A percentile compares a stretch with the other conserved stretches of the same genome.
These are phyloP conservation scores for Opisthocomus hoazin DNA, from an alignment of 2,113 vertebrate genomes.

Conservation along the genomic window DNA sequence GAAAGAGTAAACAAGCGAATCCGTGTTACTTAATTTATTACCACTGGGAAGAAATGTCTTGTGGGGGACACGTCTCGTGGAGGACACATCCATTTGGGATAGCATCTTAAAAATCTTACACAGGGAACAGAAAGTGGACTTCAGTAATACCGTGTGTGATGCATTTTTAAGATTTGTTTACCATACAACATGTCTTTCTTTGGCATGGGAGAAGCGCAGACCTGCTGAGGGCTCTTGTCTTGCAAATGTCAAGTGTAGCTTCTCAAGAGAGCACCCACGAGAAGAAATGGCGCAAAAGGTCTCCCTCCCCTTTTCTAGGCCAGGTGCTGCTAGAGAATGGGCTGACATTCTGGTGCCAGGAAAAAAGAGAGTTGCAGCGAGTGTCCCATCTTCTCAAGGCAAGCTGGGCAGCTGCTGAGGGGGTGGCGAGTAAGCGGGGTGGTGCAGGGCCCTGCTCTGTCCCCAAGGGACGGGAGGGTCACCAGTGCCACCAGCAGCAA, in stretches of 20 bases:
- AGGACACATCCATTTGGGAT: not conserved
- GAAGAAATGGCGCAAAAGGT: not conserved
- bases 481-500: not conserved
- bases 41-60: not conserved
- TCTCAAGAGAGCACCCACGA: not conserved
- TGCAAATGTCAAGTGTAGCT: not conserved
- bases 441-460: not conserved
- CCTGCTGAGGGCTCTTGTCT: not conserved
- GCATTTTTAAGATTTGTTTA: not conserved
- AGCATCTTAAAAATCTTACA: not conserved
- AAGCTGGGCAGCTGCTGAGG: not conserved
- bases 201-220: not conserved
- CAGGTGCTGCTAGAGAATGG: not conserved
- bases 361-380: not conserved
- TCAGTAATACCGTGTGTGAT: not conserved
- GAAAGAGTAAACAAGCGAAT: not conserved
- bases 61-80: not conserved
- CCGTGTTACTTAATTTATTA: not conserved
- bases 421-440: fast-evolving
- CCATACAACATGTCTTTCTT: not conserved
- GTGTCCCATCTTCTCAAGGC: not conserved
- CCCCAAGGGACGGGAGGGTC: not conserved
- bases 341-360: not conserved
- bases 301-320: not conserved
- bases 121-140: not conserved